Conservation (phyloP, 2,113 vertebrate species). For the Talpa occidentalis region DNA sequence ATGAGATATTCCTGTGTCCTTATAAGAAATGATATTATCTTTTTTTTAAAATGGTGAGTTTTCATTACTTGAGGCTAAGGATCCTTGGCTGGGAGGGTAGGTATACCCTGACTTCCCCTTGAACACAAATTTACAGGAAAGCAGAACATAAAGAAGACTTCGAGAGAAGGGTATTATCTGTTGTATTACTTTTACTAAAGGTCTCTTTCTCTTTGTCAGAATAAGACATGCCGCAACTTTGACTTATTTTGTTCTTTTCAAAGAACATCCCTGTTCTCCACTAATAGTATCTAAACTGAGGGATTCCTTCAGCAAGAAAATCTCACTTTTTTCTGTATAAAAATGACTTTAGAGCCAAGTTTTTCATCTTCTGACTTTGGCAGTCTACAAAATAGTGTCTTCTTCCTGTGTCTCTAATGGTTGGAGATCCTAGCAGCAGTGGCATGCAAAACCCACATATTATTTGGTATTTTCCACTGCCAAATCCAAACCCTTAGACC, state of each 20-base stretch:
- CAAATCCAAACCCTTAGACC: constrained; percentile 63
- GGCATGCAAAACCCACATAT: not conserved
- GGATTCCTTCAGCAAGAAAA: not conserved
- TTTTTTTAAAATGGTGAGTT: not conserved
- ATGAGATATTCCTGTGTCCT: not conserved
- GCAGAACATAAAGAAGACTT: not conserved
- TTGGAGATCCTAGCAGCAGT: constrained; percentile 34
- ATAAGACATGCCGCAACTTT: not conserved
- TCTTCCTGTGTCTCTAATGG: not conserved
- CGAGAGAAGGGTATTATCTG: not conserved
- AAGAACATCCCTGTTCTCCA: not conserved
- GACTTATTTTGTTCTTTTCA: constrained; percentile 10
- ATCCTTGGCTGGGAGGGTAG: not conserved
- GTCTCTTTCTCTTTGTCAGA: not conserved
- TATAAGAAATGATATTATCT: not conserved
- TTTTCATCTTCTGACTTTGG: constrained; percentile 80
- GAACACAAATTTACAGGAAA: not conserved
- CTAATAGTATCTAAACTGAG: not conserved
- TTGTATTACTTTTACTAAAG: not conserved
- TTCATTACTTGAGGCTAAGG: not conserved
- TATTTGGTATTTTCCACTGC: constrained; percentile 76
- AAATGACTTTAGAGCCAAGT: constrained; percentile 70
- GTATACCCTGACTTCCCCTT: not conserved
- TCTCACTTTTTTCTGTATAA: constrained; percentile 15
- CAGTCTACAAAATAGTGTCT: constrained; percentile 52